These are phyloP conservation scores for Tachina fera DNA, from an alignment of 2,888 invertebrate genomes.

Conservation along the genomic window DNA sequence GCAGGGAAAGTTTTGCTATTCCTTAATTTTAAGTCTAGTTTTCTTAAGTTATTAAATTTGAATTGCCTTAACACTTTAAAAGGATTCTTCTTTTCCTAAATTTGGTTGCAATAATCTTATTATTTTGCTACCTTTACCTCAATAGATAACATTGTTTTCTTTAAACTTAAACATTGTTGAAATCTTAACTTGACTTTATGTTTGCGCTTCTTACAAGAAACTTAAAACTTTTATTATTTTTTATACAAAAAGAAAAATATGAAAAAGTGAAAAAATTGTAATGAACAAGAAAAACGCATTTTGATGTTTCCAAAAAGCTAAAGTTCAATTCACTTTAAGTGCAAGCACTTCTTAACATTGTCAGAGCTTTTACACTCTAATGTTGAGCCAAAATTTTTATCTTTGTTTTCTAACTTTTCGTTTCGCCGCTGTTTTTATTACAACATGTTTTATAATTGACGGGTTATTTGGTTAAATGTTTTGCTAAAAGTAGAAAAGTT, in stretches of 20 bases:
- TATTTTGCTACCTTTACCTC: not conserved
- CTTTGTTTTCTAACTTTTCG: slow-evolving; percentile 16
- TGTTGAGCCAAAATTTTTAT: slow-evolving; percentile 44
- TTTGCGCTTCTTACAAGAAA: slow-evolving; percentile 42
- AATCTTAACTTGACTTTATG: slow-evolving; percentile 72
- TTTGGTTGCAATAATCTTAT: not conserved
- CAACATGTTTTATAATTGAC: slow-evolving; percentile 66
- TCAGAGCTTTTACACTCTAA: slow-evolving; percentile 42
- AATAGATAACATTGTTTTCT: slow-evolving; percentile 63
- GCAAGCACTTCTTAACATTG: slow-evolving; percentile 60
- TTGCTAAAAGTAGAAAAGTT: slow-evolving; percentile 65
- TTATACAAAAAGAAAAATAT: not conserved
- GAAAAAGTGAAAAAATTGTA: slow-evolving; percentile 25
- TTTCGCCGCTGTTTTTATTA: slow-evolving; percentile 46
- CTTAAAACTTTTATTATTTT: slow-evolving; percentile 43
- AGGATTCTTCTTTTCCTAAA: not conserved
- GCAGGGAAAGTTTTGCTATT: no score
- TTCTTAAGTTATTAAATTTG: not conserved
- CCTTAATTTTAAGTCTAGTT: no score
- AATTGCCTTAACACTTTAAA: not conserved
- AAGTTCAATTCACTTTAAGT: slow-evolving; percentile 65
- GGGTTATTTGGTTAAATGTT: slow-evolving; percentile 71
- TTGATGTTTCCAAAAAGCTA: slow-evolving; percentile 51
- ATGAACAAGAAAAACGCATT: slow-evolving; percentile 58
- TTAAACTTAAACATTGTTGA: slow-evolving; percentile 64